A percentile compares a stretch with the other conserved stretches of the same genome.
phyloP scores from a whole-genome alignment of 1,140 invertebrate genomes.

The Vanessa atalanta region DNA sequence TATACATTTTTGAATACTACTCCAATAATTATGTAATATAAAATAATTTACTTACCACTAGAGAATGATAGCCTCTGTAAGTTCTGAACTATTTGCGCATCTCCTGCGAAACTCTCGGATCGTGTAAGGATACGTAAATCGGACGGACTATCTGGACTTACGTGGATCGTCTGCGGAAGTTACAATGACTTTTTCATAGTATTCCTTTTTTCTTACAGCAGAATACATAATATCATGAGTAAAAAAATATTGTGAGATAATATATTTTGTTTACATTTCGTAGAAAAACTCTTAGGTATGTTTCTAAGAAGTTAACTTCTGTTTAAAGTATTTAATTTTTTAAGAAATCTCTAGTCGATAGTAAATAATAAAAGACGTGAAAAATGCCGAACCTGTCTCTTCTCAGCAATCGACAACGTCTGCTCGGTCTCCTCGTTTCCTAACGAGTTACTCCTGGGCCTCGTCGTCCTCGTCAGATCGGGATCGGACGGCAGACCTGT shows the following conservation, averaged over 20 bases:
- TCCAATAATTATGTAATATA: background rate
- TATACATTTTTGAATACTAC: no score
- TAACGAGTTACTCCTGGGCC: conserved; percentile 75
- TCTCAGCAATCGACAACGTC: conserved; percentile 58
- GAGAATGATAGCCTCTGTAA: conserved; percentile 80
- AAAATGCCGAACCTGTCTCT: conserved; percentile 65
- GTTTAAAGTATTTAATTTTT: no score
- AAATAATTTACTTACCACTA: conserved; percentile 49
- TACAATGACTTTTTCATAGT: background rate
- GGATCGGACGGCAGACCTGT: conserved; percentile 76
- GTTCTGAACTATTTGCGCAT: conserved; percentile 88
- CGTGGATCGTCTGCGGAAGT: conserved; percentile 65
- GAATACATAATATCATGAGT: no score
- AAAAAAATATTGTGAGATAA: no score
- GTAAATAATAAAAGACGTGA: background rate
- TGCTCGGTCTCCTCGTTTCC: conserved; percentile 61
- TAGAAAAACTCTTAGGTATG: no score
- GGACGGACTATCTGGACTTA: conserved; percentile 81
- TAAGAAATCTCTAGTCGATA: no score
- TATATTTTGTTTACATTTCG: background rate
- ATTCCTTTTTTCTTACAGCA: background rate
- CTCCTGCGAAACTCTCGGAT: conserved; percentile 88
- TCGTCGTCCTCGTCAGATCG: conserved; percentile 61
- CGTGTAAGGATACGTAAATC: conserved; percentile 81
- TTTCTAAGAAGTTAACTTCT: no score